phyloP scores from a whole-genome alignment of 1,140 invertebrate species.

The Leptinotarsa defecta region DNA sequence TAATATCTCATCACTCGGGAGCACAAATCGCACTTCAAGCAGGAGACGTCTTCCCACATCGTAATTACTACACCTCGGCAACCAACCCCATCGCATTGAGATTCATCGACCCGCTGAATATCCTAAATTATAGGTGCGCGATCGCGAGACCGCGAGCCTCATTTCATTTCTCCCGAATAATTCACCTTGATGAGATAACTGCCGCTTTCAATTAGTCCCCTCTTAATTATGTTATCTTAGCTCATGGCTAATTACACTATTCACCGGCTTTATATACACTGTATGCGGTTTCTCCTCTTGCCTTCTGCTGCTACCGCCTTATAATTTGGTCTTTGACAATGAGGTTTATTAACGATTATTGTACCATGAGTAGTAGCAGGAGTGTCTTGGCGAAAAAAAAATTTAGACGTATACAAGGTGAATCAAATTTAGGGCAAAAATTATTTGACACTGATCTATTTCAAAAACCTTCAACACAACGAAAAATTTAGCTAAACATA shows the following conservation, averaged over 20 bases:
- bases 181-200: slow-evolving; percentile 48
- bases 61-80: background rate
- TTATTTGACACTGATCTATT: too few relatives aligned
- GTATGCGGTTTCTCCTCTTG: slow-evolving; percentile 1
- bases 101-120: slow-evolving; percentile 35
- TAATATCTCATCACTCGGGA: too few relatives aligned
- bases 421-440: too few relatives aligned
- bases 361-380: background rate
- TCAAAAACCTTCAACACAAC: too few relatives aligned
- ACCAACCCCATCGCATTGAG: background rate
- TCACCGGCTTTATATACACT: slow-evolving; percentile 30
- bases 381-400: background rate
- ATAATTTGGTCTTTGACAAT: background rate
- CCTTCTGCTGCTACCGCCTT: background rate
- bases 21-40: background rate
- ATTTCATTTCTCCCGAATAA: slow-evolving; percentile 35
- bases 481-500: too few relatives aligned
- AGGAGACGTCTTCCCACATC: background rate
- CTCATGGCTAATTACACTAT: slow-evolving; percentile 41
- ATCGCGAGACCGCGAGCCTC: slow-evolving; percentile 26
- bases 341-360: background rate
- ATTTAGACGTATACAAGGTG: too few relatives aligned
- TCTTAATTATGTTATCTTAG: slow-evolving; percentile 39
- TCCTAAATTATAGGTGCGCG: slow-evolving; percentile 45
- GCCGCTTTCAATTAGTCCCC: slow-evolving; percentile 42